phyloP scores from a whole-genome alignment of 1,140 invertebrate genomes.

The Atta colombica region DNA sequence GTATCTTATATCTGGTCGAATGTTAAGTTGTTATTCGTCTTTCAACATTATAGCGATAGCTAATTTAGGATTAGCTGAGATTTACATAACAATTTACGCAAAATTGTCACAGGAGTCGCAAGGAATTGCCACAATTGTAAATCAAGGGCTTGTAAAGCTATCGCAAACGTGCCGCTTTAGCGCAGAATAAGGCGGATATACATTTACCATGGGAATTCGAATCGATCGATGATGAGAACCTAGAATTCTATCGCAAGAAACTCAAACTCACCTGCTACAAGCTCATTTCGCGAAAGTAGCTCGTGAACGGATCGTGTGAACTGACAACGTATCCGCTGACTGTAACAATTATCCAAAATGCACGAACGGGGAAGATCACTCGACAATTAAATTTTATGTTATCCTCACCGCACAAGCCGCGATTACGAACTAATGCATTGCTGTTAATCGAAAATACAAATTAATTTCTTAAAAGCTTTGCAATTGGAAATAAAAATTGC shows the following conservation, averaged over 20 bases:
- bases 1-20: not conserved
- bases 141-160: conserved; percentile 11
- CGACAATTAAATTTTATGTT: conserved; percentile 83
- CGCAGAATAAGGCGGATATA: not conserved
- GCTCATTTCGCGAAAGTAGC: conserved; percentile 73
- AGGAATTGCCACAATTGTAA: not conserved
- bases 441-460: conserved; percentile 61
- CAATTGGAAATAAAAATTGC: not conserved
- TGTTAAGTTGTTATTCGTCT: not conserved
- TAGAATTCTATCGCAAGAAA: conserved; percentile 14
- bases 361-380: conserved; percentile 62
- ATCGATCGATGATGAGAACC: conserved; percentile 28
- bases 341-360: conserved; percentile 41
- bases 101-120: not conserved
- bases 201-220: not conserved
- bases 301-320: conserved; percentile 59
- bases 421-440: not conserved
- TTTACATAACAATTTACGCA: not conserved
- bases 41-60: not conserved
- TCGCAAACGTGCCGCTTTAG: conserved; percentile 15
- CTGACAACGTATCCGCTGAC: conserved; percentile 61
- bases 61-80: not conserved
- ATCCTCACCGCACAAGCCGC: conserved; percentile 72
- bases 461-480: not conserved
- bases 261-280: conserved; percentile 64